phyloP scores from a whole-genome alignment of 2,888 invertebrate species.

The Thyatira batis region DNA sequence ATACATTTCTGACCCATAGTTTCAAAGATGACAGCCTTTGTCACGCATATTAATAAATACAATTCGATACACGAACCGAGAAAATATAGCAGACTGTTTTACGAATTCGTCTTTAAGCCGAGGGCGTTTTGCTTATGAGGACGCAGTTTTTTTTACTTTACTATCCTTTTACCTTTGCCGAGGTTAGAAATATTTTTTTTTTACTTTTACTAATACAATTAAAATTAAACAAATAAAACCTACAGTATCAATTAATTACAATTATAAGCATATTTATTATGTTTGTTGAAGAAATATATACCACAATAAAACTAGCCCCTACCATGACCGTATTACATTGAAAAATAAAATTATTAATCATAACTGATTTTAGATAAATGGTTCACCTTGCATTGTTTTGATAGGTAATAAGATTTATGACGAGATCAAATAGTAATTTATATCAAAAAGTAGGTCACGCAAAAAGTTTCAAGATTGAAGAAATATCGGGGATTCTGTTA shows the following conservation, averaged over 20 bases:
- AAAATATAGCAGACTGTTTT: background rate
- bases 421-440: background rate
- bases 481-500: background rate
- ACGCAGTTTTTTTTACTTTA: background rate
- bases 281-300: background rate
- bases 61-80: background rate
- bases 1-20: conserved; percentile 5
- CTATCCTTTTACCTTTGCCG: background rate
- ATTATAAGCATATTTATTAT: background rate
- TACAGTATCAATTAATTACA: too few species aligned
- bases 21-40: background rate
- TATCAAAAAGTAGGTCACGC: background rate
- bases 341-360: too few species aligned
- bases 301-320: too few species aligned
- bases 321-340: too few species aligned
- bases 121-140: background rate
- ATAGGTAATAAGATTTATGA: background rate
- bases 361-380: too few species aligned
- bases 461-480: background rate
- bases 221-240: too few species aligned
- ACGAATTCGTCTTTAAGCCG: background rate
- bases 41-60: background rate
- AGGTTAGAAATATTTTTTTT: too few species aligned
- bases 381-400: background rate
- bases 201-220: too few species aligned